Evolutionary conservation across 2,113 vertebrate species (phyloP), one percentile per base, ranked within the genome.

Genomic region (Corythornis cristatus): DNA sequence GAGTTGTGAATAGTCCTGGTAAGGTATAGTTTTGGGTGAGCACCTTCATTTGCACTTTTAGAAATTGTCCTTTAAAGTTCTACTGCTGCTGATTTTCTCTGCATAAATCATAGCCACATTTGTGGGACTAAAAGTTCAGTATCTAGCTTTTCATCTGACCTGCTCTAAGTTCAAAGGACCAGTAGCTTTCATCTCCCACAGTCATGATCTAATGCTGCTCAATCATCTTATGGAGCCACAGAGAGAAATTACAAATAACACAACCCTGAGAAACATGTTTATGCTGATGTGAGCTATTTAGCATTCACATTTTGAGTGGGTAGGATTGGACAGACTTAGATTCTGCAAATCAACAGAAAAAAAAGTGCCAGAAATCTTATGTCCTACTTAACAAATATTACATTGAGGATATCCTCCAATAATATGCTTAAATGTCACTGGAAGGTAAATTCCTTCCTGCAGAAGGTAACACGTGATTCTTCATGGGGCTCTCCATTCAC

Each of bases 81-180:
- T 74, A 26, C 57, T 72, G 53, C 16, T 75, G 73, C 13, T 68
- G 53, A 66, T 93, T 83, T 93, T 53, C 76, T 88, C 40, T 18
- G 29, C 40, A 45, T 91, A 93, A 83, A 88, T 90, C 65, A 81
- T 1, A 72, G 50, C 29, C 62, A 74, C 67, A 40, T 80, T 82
- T 77, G 46, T 64, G 46, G 60, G 40, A 68, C 4, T 54, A 14
- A 54, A 7, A 65, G 66, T 84, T 68, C 25, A 12, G 37, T 58
- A 68, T 21, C 62, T 60, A 48, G 45, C 28, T 95, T 94, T 88
- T 84, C 66, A 79, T 88, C 73, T 91, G 74, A 54, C 56, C 66
- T 67, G 45, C 53, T 81, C 66, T 57, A 42, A 90, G 37, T 78
- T 88, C 66, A 79, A 67, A 86, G 88, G 86, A 86, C 61, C 3